Base-by-base conservation (phyloP, 2,113 vertebrate genomes). In the Todiramphus saurophagus region DNA sequence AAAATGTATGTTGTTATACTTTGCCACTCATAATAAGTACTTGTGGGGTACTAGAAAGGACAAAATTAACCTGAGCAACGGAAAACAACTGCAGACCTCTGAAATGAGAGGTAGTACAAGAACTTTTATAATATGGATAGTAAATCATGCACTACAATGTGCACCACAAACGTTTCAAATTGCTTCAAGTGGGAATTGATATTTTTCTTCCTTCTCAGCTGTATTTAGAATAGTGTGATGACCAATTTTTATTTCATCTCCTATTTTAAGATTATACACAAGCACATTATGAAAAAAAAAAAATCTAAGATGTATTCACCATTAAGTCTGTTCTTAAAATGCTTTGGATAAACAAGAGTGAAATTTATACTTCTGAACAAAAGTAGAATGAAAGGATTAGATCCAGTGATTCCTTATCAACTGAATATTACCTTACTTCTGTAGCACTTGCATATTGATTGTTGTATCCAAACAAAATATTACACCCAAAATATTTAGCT, bases 281-380 rank as follows among this genome's bases (percentile, higher is more conserved):
- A 41, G 55, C 16, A 39, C 50, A 67, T 62, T 68, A 50, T 30
- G 48, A 39, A 88, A 87, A 93, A 35, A 17, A 43, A 43, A 43
- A 10, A 0, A 0, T 51, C 7, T 56, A 79, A 78, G 55, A 16
- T 44, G 9, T 68, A 44, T 63, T 74, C 4, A 1, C 59, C 13
- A 5, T 51, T 33, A 60, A 48, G 37, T 41, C 74, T 66, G 39
- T 75, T 85, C 51, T 70, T 92, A 77, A 81, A 70, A 44, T 62
- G 39, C 60, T 92, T 81, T 62, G 28, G 33, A 74, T 78, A 78
- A 86, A 74, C 28, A 28, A 72, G 18, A 63, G 37, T 83, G 63
- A 63, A 73, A 48, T 44, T 30, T 58, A 6, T 44, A 25, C 48
- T 33, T 77, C 46, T 90, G 37, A 78, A 58, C 18, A 69, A 73